A percentile compares a stretch with the other conserved stretches of the same genome.
These are phyloP conservation scores for Circaetus cinerascens DNA, from an alignment of 2,113 vertebrate species.

Conservation along the genomic window DNA sequence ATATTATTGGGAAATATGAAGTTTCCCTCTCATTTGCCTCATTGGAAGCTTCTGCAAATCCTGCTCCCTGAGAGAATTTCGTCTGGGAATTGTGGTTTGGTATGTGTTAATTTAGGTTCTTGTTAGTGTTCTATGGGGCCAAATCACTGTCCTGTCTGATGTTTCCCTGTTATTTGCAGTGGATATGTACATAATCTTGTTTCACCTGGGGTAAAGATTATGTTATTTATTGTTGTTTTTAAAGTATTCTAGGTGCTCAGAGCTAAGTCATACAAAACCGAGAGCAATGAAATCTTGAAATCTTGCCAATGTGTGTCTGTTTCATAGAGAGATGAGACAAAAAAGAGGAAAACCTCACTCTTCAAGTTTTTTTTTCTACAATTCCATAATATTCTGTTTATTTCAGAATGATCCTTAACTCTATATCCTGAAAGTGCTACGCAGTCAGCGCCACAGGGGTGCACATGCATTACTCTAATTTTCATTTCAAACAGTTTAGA, in stretches of 20 bases:
- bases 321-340: not conserved
- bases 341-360: not conserved
- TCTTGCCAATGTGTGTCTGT: not conserved
- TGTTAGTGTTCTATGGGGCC: not conserved
- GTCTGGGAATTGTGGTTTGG: not conserved
- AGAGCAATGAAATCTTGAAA: not conserved
- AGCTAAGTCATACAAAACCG: not conserved
- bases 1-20: not conserved
- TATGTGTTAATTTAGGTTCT: not conserved
- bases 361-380: not conserved
- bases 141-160: not conserved
- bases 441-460: not conserved
- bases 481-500: not conserved
- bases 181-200: not conserved
- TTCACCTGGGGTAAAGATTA: not conserved
- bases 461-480: not conserved
- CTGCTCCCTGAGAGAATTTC: not conserved
- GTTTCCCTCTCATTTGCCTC: not conserved
- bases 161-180: not conserved
- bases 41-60: not conserved
- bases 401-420: not conserved
- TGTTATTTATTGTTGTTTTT: not conserved
- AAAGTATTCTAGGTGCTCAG: not conserved
- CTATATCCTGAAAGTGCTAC: not conserved
- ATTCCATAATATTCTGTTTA: not conserved